A percentile compares a stretch with the other conserved stretches of the same genome.
Conservation (phyloP, 1,140 invertebrate genomes). For the Drosophila bocqueti region DNA sequence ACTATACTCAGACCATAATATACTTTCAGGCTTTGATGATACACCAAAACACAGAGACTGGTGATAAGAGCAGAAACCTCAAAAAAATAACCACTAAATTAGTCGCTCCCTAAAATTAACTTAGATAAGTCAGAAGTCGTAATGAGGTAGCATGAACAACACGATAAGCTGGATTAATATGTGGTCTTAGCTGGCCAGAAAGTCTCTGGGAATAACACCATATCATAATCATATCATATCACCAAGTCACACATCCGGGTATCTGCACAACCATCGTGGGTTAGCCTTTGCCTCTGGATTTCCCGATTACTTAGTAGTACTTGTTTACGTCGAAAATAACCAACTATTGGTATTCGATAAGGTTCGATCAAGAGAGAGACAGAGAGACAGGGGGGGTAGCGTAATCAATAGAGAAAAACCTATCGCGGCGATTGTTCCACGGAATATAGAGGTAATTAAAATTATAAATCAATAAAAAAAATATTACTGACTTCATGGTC, state of each 20-base stretch:
- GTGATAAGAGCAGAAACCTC: neutral
- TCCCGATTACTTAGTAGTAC: neutral
- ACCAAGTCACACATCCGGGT: neutral
- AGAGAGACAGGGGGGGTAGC: neutral
- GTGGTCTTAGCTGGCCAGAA: neutral
- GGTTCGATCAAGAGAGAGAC: neutral
- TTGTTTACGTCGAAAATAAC: constrained; percentile 2
- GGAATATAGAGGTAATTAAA: constrained; percentile 3
- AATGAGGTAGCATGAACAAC: neutral
- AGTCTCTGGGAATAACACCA: neutral
- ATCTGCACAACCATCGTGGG: neutral
- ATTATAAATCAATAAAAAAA: constrained; percentile 19
- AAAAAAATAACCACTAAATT: neutral
- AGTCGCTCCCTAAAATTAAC: neutral
- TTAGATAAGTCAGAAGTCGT: neutral
- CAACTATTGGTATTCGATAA: neutral
- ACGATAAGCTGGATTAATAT: neutral
- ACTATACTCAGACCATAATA: accelerated
- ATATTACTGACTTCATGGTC: constrained; percentile 2
- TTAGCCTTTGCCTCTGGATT: neutral
- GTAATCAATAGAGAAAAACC: neutral
- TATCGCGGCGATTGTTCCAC: constrained; percentile 1
- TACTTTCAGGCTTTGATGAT: neutral
- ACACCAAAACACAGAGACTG: neutral
- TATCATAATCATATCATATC: neutral